phyloP scores from a whole-genome alignment of 2,797 vertebrate genomes.

The Phylloscopus collybita region DNA sequence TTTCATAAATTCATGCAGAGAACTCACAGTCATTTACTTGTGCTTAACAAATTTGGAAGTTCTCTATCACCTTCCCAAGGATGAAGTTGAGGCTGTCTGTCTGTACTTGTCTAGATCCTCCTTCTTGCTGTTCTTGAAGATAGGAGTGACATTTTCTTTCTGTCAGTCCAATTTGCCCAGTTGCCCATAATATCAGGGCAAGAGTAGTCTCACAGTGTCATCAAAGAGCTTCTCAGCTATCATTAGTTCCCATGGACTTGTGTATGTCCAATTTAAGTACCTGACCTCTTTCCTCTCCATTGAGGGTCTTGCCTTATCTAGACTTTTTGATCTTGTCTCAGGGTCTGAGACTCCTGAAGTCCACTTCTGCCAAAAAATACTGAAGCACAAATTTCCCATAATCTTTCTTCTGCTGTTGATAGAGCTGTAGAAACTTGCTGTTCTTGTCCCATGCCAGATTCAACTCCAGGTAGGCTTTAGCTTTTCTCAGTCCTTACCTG shows the following conservation, averaged over 20 bases:
- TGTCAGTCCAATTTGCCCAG: not conserved
- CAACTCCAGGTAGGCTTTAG: not conserved
- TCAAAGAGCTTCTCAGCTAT: not conserved
- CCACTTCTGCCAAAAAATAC: not conserved
- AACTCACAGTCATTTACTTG: not conserved
- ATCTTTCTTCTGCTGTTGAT: not conserved
- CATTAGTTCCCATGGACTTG: not conserved
- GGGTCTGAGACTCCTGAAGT: not conserved
- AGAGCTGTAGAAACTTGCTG: not conserved
- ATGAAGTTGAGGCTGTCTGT: not conserved
- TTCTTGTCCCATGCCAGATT: not conserved
- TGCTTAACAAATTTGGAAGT: not conserved
- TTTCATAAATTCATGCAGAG: not conserved
- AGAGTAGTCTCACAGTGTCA: not conserved
- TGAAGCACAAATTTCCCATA: not conserved
- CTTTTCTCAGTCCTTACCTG: not conserved
- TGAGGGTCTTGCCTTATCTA: not conserved
- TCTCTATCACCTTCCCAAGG: not conserved
- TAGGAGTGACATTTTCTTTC: not conserved
- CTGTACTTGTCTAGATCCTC: not conserved
- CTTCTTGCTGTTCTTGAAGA: not conserved
- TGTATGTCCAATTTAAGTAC: not conserved
- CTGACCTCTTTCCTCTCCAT: not conserved
- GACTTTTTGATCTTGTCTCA: not conserved
- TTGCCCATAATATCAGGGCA: accelerated